phyloP scores from a whole-genome alignment of 2,797 vertebrate species.

The Notamacropus eugenii region DNA sequence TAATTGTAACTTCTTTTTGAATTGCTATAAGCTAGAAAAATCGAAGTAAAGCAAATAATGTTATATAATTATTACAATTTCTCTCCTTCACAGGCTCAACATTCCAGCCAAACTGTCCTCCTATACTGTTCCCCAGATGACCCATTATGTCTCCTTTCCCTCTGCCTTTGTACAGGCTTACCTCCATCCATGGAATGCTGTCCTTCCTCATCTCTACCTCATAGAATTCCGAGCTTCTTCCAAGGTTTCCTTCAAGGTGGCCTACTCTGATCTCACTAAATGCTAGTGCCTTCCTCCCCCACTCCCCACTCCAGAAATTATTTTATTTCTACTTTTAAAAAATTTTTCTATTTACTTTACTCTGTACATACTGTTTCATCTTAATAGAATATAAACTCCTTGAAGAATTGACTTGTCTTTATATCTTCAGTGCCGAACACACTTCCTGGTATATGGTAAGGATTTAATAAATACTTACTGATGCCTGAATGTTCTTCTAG shows the following conservation, averaged over 20 bases:
- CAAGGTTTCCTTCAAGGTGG: not conserved
- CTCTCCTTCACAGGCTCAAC: not conserved
- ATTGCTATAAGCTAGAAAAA: not conserved
- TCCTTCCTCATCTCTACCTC: not conserved
- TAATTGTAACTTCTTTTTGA: not conserved
- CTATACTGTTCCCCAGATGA: not conserved
- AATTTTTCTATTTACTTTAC: not conserved
- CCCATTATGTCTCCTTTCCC: not conserved
- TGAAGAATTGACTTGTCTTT: not conserved
- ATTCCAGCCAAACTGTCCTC: not conserved
- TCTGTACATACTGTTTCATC: not conserved
- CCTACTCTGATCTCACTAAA: not conserved
- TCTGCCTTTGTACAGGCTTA: not conserved
- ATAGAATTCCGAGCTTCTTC: not conserved
- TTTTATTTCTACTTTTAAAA: not conserved
- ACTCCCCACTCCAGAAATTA: not conserved
- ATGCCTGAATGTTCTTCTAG: not conserved
- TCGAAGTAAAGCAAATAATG: not conserved
- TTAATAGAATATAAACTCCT: not conserved
- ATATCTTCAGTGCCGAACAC: not conserved
- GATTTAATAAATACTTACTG: not conserved
- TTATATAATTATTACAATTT: not conserved
- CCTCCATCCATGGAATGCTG: not conserved
- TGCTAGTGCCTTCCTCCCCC: not conserved
- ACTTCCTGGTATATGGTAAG: not conserved